Percentiles rank a stretch among this genome's conserved stretches.
These are phyloP conservation scores for Oikopleura dioica DNA, from an alignment of 23 tunicate genomes.

Conservation along the genomic window DNA sequence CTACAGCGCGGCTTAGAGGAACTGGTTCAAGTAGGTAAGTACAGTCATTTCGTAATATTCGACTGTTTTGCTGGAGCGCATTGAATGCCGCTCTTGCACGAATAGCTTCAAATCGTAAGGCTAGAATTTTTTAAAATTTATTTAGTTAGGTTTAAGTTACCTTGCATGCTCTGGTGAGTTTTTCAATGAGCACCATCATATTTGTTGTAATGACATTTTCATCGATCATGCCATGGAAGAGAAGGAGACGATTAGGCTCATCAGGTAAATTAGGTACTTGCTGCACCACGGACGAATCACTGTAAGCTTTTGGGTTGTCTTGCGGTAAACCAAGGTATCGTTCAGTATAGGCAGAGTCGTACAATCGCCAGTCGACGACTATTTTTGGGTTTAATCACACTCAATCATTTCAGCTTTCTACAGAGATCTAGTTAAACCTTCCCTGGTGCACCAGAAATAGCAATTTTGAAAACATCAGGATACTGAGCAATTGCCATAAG, in stretches of 20 bases:
- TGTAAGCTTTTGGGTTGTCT: slow-evolving; percentile 39
- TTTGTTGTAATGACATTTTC: slow-evolving; percentile 89
- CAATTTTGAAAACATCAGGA: neutral
- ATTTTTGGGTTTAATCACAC: too few species aligned
- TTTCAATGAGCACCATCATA: slow-evolving; percentile 15
- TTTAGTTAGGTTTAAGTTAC: too few species aligned
- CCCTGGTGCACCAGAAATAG: slow-evolving; percentile 2
- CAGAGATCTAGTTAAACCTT: too few species aligned
- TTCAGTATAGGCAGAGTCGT: slow-evolving; percentile 93
- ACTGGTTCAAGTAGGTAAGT: neutral
- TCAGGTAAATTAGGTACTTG: too few species aligned
- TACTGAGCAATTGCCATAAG: neutral
- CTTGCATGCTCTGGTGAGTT: too few species aligned
- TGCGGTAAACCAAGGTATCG: slow-evolving; percentile 64
- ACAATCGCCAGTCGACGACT: slow-evolving; percentile 49
- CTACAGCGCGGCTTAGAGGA: too few species aligned
- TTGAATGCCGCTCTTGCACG: neutral
- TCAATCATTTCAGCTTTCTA: too few species aligned
- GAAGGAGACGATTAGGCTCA: slow-evolving; percentile 74
- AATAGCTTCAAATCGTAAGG: slow-evolving; percentile 7
- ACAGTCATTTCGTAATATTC: neutral
- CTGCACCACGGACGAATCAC: slow-evolving; percentile 20
- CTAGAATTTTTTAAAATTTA: neutral
- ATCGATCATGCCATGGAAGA: slow-evolving; percentile 86
- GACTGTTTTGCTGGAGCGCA: neutral